phyloP scores from a whole-genome alignment of 2,888 invertebrate genomes.

The Apodemia duryi region DNA sequence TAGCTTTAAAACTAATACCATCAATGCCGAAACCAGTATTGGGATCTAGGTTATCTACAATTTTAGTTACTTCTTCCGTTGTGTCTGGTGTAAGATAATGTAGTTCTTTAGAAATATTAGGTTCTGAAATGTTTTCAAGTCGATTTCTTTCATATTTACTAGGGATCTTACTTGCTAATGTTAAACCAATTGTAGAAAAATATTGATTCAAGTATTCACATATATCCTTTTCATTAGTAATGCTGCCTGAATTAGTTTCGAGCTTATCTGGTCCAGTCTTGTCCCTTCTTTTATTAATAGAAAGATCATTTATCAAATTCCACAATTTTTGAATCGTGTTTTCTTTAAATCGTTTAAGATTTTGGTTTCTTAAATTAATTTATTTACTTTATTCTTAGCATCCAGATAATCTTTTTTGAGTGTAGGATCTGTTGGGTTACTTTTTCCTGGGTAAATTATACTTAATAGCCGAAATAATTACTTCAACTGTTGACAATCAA shows the following conservation, averaged over 20 bases:
- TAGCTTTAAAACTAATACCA: not conserved
- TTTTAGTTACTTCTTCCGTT: constrained; percentile 10
- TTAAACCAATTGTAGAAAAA: constrained; percentile 25
- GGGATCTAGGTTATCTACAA: constrained; percentile 3
- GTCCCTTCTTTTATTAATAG: constrained; percentile 20
- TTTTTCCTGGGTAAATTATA: too few species aligned
- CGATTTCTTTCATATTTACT: constrained; percentile 17
- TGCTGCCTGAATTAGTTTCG: not conserved
- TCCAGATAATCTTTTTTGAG: too few species aligned
- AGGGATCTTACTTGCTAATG: constrained; percentile 27
- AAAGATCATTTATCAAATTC: constrained; percentile 2
- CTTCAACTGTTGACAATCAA: too few species aligned
- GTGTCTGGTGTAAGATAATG: too few species aligned
- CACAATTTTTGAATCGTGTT: not conserved
- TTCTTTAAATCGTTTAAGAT: too few species aligned
- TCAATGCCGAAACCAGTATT: not conserved
- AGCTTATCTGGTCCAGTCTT: constrained; percentile 24
- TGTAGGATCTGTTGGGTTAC: too few species aligned
- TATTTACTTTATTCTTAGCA: too few species aligned
- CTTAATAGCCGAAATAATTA: too few species aligned
- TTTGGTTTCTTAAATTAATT: too few species aligned
- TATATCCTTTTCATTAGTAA: constrained; percentile 23
- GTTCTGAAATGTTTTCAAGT: not conserved
- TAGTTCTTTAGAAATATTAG: too few species aligned
- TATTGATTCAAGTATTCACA: constrained; percentile 28